Base-by-base conservation (phyloP, 2,113 vertebrate species). In the Xiphophorus couchianus region DNA sequence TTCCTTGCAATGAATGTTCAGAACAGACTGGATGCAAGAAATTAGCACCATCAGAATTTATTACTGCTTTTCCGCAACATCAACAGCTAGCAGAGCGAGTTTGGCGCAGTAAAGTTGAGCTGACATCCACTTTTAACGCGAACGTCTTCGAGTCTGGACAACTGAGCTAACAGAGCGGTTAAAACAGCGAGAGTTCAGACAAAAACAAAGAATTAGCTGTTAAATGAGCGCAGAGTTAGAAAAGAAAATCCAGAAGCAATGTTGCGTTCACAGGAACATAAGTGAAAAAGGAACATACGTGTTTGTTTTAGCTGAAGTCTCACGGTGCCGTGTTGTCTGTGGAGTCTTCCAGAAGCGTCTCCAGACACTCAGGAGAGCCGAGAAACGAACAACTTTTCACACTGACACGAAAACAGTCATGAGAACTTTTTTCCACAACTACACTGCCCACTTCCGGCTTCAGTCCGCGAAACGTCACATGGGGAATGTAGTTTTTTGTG, bases 341-440 rank as follows among this genome's bases (percentile, higher is more conserved):
- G 54, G 35, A 63, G 77, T 84, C 80, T 70, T 73, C 58, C 61
- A 71, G 69, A 17, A 0, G 67, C 80, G 77, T 87, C 66, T 64
- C 73, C 61, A 67, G 63, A 62, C 69, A 64, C 31, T 78, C 54
- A 54, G 22, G 17, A 78, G 66, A 78, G 63, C 61, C 65, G 70
- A 65, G 19, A 79, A 81, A 72, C n/a, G 66, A 37, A 15, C 39
- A 76, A 88, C 76, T 88, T 87, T 90, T 42, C 65, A 71, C 66
- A 15, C 69, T 84, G 80, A 72, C 72, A 82, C 61, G 71, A 86
- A 88, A 84, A 90, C 81, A 86, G 89, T 54, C 77, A 85, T 78
- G 80, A 89, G 61, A 91, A 94, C 81, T 93, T 93, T 90, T 90
- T 89, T 85, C 89, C 88, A 86, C 76, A 30, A 74, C 81, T 71